These are phyloP conservation scores for Bambusicola thoracicus DNA, from an alignment of 2,113 vertebrate species.

Conservation along the genomic window DNA sequence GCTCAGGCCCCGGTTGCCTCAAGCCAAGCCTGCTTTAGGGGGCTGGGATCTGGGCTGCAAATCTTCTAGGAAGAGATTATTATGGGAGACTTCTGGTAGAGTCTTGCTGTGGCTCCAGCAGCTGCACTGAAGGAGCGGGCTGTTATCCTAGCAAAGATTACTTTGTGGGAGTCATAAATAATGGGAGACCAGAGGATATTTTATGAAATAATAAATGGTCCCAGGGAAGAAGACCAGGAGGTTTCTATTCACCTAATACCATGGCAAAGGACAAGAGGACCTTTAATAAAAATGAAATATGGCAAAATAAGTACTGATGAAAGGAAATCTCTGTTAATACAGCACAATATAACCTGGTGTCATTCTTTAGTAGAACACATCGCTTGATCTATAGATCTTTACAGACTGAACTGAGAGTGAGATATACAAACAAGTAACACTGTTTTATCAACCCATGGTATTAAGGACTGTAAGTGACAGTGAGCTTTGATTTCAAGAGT, in stretches of 20 bases:
- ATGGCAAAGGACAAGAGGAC: not conserved
- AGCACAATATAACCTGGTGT: not conserved
- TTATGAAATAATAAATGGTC: not conserved
- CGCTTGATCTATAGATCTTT: not conserved
- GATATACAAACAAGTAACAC: not conserved
- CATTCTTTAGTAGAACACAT: not conserved
- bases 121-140: not conserved
- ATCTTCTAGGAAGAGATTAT: not conserved
- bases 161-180: not conserved
- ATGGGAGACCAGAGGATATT: not conserved
- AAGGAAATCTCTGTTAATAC: not conserved
- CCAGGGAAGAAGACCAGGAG: not conserved
- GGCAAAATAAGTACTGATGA: not conserved
- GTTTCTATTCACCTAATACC: not conserved
- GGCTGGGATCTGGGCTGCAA: conserved; percentile 4
- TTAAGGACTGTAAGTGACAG: not conserved
- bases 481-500: not conserved
- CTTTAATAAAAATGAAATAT: not conserved
- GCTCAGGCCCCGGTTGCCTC: not conserved
- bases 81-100: not conserved
- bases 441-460: not conserved
- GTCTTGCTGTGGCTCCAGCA: not conserved
- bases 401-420: not conserved
- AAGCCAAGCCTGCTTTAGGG: not conserved
- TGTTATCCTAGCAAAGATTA: not conserved